A percentile compares a stretch with the other conserved stretches of the same genome.
phyloP scores from a whole-genome alignment of 1,140 invertebrate species.

The Spodoptera frugiperda region DNA sequence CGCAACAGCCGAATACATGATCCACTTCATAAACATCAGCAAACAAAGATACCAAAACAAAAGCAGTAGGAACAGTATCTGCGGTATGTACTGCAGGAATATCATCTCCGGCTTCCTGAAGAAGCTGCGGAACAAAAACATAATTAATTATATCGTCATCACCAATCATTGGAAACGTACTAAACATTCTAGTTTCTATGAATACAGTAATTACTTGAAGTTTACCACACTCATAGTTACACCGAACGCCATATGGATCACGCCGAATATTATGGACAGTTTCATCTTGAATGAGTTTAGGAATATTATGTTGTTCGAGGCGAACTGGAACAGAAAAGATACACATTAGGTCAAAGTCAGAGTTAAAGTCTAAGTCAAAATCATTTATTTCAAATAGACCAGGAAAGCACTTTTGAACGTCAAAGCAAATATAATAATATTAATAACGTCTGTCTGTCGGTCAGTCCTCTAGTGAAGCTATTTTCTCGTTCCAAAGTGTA shows the following conservation, averaged over 20 bases:
- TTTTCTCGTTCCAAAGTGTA: too few species aligned
- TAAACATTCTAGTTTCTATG: constrained; percentile 74
- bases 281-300: constrained; percentile 99
- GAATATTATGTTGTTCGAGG: constrained; percentile 96
- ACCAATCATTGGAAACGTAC: constrained; percentile 47
- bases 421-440: too few species aligned
- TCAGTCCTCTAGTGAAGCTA: too few species aligned
- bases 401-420: too few species aligned
- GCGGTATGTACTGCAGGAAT: constrained; percentile 94
- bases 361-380: too few species aligned
- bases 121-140: constrained; percentile 87
- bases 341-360: background rate
- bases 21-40: constrained; percentile 95
- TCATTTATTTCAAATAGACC: too few species aligned
- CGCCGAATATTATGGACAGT: constrained; percentile 96
- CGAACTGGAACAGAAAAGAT: constrained; percentile 88
- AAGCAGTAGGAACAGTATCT: constrained; percentile 93
- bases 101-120: constrained; percentile 91
- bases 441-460: too few species aligned
- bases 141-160: constrained; percentile 49
- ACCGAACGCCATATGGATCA: constrained; percentile 97
- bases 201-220: constrained; percentile 90
- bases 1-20: constrained; percentile 89
- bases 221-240: constrained; percentile 94
- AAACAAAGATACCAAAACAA: constrained; percentile 96